Evolutionary conservation across 92 coral and sea anemone genomes (phyloP).

Genomic region (Pocillopora grandis): DNA sequence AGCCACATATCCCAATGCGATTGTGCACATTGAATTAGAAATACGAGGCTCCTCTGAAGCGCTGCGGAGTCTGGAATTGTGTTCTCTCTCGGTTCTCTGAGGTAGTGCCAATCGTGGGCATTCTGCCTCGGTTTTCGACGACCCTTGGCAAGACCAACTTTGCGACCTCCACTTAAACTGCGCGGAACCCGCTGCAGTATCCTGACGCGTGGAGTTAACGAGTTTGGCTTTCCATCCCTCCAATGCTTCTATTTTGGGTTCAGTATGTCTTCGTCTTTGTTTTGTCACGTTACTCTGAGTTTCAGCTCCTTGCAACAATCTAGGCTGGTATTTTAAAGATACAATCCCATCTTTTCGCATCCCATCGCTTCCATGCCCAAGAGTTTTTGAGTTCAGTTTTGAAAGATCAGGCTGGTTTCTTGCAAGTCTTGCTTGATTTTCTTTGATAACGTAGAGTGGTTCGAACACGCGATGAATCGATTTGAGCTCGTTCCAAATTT

Average conservation of each 20-base stretch:
- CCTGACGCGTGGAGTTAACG: background rate
- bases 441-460: slow-evolving; percentile 23
- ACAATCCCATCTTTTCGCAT: background rate
- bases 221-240: background rate
- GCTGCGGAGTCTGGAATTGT: background rate
- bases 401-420: background rate
- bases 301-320: slow-evolving; percentile 4
- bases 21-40: slow-evolving; percentile 44
- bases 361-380: background rate
- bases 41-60: slow-evolving; percentile 17
- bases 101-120: background rate
- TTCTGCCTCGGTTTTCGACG: background rate
- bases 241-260: background rate
- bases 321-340: background rate
- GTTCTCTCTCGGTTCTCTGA: background rate
- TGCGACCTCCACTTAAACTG: background rate
- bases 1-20: slow-evolving; percentile 40
- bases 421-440: background rate
- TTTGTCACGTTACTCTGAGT: background rate
- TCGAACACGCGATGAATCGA: slow-evolving; percentile 51
- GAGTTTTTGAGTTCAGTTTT: background rate
- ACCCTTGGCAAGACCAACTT: background rate
- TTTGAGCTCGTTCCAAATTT: slow-evolving; percentile 52
- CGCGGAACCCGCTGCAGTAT: background rate
- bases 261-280: no score